Evolutionary conservation across 1,140 invertebrate genomes (phyloP).

Genomic region (Atta texana): DNA sequence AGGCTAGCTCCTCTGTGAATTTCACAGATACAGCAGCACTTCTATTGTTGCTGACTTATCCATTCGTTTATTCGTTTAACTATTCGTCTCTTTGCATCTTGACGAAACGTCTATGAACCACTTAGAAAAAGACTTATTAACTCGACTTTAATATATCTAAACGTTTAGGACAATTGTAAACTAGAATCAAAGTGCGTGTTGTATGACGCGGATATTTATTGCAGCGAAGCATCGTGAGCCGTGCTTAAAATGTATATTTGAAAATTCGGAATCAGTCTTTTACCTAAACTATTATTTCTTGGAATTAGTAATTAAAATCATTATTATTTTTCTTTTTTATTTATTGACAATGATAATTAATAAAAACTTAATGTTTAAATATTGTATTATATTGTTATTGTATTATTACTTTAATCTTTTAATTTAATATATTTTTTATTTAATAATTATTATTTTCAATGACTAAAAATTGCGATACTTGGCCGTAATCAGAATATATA

Average conservation of each 20-base stretch:
- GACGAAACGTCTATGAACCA: conserved; percentile 26
- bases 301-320: background rate
- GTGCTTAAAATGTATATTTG: background rate
- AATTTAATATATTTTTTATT: conserved; percentile 19
- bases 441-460: background rate
- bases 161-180: conserved; percentile 34
- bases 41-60: conserved; percentile 62
- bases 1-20: conserved; percentile 54
- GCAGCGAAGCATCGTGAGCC: conserved; percentile 18
- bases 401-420: conserved; percentile 8
- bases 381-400: background rate
- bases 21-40: conserved; percentile 37
- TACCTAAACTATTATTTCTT: background rate
- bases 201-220: conserved; percentile 15
- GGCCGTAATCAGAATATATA: conserved; percentile 1
- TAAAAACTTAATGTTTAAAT: background rate
- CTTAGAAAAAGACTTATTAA: conserved; percentile 61
- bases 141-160: conserved; percentile 40
- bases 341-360: background rate
- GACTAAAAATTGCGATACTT: conserved; percentile 21
- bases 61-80: conserved; percentile 51
- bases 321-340: background rate
- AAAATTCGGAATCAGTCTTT: background rate
- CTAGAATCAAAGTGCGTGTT: conserved; percentile 64
- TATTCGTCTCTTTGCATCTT: conserved; percentile 37